These are phyloP conservation scores for Ursus arctos DNA, from an alignment of 2,113 vertebrate species.

Conservation along the genomic window DNA sequence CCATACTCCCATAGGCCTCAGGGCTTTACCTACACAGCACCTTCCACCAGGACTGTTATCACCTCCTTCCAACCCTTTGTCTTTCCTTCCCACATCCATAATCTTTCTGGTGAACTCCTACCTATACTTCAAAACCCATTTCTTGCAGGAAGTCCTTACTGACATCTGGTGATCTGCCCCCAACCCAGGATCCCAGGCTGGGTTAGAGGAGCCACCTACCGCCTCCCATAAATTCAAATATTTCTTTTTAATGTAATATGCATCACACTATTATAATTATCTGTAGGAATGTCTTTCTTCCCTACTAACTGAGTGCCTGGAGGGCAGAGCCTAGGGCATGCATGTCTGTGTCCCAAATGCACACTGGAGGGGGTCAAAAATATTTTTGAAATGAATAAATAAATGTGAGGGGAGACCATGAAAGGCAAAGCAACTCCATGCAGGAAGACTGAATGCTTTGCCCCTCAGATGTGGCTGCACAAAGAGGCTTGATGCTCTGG, in stretches of 20 bases:
- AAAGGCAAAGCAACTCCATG: background rate
- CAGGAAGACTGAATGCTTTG: background rate
- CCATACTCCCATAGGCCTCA: background rate
- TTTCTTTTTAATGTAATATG: background rate
- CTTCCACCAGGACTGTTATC: background rate
- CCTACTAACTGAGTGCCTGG: background rate
- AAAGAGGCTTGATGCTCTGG: rapidly evolving
- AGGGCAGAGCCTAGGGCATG: background rate
- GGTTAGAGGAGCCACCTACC: background rate
- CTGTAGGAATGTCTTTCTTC: background rate
- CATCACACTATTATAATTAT: background rate
- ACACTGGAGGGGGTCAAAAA: background rate
- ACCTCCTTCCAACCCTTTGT: no score
- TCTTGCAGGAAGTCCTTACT: background rate
- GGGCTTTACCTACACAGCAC: background rate
- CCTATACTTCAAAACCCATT: background rate
- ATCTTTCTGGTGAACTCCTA: background rate
- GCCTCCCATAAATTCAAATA: background rate
- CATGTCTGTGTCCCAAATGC: background rate
- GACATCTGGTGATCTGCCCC: background rate
- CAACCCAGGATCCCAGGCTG: background rate
- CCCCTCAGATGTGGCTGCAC: background rate
- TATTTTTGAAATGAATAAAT: background rate
- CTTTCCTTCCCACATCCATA: background rate
- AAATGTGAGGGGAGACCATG: background rate